Evolutionary conservation across 2,113 vertebrate genomes (phyloP).

Genomic region (Ptyas mucosa): DNA sequence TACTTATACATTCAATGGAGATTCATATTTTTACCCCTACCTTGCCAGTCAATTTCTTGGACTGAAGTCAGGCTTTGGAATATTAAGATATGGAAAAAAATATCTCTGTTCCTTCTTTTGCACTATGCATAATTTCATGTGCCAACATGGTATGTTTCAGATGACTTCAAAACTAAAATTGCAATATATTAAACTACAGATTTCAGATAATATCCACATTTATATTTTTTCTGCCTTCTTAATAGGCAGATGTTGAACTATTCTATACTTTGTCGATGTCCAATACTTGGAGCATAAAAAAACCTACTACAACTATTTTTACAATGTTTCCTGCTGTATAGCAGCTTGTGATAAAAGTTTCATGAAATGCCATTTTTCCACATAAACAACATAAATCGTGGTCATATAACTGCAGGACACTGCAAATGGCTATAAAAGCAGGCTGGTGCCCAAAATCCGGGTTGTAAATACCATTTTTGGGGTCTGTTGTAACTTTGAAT

Average conservation of each 20-base stretch:
- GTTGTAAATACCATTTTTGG: neutral
- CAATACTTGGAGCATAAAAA: neutral
- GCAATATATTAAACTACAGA: neutral
- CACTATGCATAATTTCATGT: neutral
- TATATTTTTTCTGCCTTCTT: neutral
- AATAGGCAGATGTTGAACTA: neutral
- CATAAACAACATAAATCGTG: neutral
- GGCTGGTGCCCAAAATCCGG: neutral
- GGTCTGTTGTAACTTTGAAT: neutral
- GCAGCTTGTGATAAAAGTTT: neutral
- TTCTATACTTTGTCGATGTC: neutral
- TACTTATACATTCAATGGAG: neutral
- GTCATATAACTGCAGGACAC: neutral
- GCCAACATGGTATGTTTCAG: neutral
- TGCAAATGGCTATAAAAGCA: neutral
- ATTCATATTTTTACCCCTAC: neutral
- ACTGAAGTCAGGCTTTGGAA: neutral
- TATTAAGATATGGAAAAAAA: neutral
- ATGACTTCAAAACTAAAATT: neutral
- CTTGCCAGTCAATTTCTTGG: neutral
- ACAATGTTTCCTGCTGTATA: neutral
- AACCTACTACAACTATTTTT: neutral
- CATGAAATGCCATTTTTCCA: neutral
- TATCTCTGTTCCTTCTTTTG: neutral
- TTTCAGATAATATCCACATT: neutral